Base-by-base conservation (phyloP, 2,888 invertebrate genomes). In the Rhingia rostrata region DNA sequence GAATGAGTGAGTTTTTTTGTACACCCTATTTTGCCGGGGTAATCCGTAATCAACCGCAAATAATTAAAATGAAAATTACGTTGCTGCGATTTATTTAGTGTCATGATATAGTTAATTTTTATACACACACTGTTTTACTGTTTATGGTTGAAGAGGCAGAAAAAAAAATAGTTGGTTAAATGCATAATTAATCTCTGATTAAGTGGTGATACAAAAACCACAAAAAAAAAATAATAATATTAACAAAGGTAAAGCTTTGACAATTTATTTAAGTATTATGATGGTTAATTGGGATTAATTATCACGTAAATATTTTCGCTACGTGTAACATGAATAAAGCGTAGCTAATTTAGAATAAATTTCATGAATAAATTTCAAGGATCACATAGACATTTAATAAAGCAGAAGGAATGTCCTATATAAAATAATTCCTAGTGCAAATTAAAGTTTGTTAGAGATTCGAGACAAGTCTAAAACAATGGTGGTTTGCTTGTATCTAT, bases 171-270 rank as follows among this genome's bases (percentile, higher is more conserved):
- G 39, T 54, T 47, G 6, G 54, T 61, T 69, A 75, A 60, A 51
- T 67, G 53, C 45, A 61, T 69, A 61, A 77, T 77, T 77, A 69
- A 69, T 69, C 69, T 54, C 63, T 56, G 69, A 77, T 77, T 77
- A 58, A 66, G 47, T 30, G 67, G 51, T 54, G 37, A 45, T 37
- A 58, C 43, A 37, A 47, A 58, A 41, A n/a, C 4, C 60, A 43
- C 6, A 58, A 49, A 32, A 49, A 66, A 47, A 30, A 30, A n/a
- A 22, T 54, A 53, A 54, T 32, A 54, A 58, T 14, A 64, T 10
- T 37, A 51, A 51, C 37, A 58, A 51, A 41, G 32, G 49, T 60
- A 43, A 51, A 43, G 37, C 54, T 22, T 53, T 45, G 45, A 43
- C 37, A 56, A 74, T 58, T 74, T 51, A 9, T 43, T 56, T n/a